Conservation (phyloP, 2,113 vertebrate genomes). For the Pica pica region DNA sequence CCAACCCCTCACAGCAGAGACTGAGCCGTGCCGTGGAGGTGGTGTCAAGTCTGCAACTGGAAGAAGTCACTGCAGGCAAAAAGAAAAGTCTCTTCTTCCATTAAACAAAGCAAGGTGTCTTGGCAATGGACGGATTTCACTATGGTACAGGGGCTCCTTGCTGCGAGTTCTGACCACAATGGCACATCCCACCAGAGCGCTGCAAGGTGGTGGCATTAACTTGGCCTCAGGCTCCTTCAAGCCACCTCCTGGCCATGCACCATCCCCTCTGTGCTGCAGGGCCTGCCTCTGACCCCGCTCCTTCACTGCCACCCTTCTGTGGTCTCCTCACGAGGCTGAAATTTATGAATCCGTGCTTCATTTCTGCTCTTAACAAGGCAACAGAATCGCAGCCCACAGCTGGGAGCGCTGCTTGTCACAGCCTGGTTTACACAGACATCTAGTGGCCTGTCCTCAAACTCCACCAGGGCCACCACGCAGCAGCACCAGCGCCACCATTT, state of each 20-base stretch:
- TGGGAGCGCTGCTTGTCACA: neutral
- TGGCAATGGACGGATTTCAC: neutral
- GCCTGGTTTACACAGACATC: neutral
- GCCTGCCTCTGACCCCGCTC: neutral
- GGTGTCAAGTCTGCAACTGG: neutral
- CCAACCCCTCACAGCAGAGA: neutral
- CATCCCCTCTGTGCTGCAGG: neutral
- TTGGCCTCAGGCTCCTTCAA: neutral
- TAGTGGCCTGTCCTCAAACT: neutral
- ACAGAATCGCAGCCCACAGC: neutral
- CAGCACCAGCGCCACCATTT: neutral
- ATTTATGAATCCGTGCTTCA: neutral
- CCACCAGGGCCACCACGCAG: neutral
- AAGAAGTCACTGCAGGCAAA: neutral
- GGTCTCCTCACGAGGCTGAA: accelerated
- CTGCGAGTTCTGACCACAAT: neutral
- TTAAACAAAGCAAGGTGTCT: neutral
- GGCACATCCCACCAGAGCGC: neutral
- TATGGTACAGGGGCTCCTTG: accelerated
- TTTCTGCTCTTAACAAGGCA: neutral
- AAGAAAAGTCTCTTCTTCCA: neutral
- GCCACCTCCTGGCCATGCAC: neutral
- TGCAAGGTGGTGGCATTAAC: neutral
- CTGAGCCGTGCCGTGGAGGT: accelerated
- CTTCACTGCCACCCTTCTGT: neutral